phyloP scores from a whole-genome alignment of 2,797 vertebrate species.

The Hydrolagus colliei region DNA sequence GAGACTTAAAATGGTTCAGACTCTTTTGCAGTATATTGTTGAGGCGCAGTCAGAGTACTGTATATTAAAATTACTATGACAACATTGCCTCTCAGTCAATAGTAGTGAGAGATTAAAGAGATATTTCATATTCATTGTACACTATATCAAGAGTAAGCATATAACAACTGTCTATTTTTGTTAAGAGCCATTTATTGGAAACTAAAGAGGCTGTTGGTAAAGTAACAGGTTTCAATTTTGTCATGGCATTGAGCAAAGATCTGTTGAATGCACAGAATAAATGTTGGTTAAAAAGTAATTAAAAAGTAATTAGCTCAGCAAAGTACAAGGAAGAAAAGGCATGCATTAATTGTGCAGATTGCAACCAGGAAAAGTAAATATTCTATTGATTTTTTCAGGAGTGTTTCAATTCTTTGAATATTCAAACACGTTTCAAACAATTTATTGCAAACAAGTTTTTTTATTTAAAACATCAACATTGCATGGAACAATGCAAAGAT shows the following conservation, averaged over 20 bases:
- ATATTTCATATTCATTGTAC: not conserved
- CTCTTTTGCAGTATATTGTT: not conserved
- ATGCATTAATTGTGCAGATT: not conserved
- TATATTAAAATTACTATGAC: not conserved
- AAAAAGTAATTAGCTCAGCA: not conserved
- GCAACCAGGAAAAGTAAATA: not conserved
- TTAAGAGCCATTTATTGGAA: not conserved
- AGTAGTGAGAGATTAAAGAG: not conserved
- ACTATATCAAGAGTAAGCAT: not conserved
- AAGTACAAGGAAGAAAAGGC: not conserved
- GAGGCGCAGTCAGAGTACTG: not conserved
- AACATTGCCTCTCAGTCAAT: not conserved
- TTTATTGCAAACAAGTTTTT: not conserved
- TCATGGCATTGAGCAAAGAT: conserved; percentile 1
- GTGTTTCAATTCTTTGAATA: too few relatives aligned
- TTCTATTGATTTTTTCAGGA: not conserved
- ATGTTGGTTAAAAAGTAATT: not conserved
- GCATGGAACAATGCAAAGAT: not conserved
- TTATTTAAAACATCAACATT: not conserved
- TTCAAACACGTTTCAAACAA: not conserved
- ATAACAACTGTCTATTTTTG: not conserved
- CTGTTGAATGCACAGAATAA: not conserved
- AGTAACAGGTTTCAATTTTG: conserved; percentile 25
- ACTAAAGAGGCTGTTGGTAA: not conserved
- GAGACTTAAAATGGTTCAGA: not conserved